Base-by-base conservation (phyloP, 1,140 invertebrate species). In the Drosophila nikananu region DNA sequence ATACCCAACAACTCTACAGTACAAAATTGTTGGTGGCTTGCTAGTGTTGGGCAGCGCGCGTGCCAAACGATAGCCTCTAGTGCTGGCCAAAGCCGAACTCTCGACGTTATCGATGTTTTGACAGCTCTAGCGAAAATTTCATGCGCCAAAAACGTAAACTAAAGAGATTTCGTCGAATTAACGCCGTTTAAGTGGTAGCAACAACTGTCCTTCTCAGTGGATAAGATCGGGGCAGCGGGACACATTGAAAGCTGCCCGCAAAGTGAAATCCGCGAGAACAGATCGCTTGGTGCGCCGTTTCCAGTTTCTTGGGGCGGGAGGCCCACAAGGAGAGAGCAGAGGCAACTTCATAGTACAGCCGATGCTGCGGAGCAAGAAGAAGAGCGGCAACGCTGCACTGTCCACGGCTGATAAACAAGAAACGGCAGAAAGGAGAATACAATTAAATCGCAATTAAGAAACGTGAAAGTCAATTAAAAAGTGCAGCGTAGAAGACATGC, bases 81-180 rank as follows among this genome's bases (percentile, higher is more conserved):
- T 6, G 2, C n/a, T 17, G 17, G 10, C 32, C 32, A 12, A 4
- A 35, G 32, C 32, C 32, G 19, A n/a, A 10, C 9, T n/a, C 13
- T 39, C 55, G 17, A 12, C 8, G 21, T 19, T 10, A 48, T 66
- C 49, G 52, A 37, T 23, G 52, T 37, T 17, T 55, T 23, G 19
- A 17, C 54, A 57, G 15, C 74, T 55, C 55, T 77, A 77, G 62
- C 73, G 74, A 77, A 77, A 77, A 77, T 59, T 77, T 77, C 62
- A 77, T 77, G 62, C 70, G 72, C 70, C 46, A 66, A 83, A 67
- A 71, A 79, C 64, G 37, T 70, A 65, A 81, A 75, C 76, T 74
- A 61, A 77, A 57, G 41, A 41, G 55, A 74, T 32, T 48, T 46
- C 51, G 60, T 52, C 19, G 12, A 78, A 54, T 44, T 60, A 59